Conservation (phyloP, 2,888 invertebrate species). For the Deladenus siricidicola region DNA sequence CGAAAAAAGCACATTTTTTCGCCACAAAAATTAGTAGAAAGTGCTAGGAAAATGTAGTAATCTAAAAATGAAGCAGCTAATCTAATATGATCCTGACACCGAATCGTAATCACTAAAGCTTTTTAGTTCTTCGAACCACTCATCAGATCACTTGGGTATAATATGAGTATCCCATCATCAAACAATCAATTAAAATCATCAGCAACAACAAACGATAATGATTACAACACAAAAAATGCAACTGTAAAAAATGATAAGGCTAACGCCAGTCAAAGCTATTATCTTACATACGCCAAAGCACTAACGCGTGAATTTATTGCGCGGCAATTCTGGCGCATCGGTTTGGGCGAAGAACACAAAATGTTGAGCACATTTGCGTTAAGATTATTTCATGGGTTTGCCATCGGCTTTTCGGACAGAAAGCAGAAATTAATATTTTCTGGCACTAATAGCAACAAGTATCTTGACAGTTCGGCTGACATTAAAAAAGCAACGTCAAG, state of each 20-base stretch:
- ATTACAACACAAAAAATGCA: neutral
- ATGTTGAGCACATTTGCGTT: too few species aligned
- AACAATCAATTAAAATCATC: neutral
- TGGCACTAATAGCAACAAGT: too few species aligned
- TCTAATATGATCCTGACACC: neutral
- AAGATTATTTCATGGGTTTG: too few species aligned
- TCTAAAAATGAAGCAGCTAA: too few species aligned
- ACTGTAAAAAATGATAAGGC: neutral
- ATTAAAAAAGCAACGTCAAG: too few species aligned
- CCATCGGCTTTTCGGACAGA: too few species aligned
- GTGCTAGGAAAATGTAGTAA: too few species aligned
- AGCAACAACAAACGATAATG: neutral
- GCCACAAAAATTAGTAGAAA: too few species aligned
- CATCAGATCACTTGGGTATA: constrained; percentile 11
- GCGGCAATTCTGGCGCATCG: neutral
- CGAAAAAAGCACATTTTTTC: too few species aligned
- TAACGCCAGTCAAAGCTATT: neutral
- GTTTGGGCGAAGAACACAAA: too few species aligned
- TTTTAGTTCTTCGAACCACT: constrained; percentile 18
- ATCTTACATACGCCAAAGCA: neutral
- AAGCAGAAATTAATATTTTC: too few species aligned
- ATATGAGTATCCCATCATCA: neutral
- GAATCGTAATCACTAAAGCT: neutral
- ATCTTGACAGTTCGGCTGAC: too few species aligned
- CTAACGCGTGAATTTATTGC: neutral